Evolutionary conservation across 2,888 invertebrate species (phyloP).

Genomic region (Patella ulyssiponensis): DNA sequence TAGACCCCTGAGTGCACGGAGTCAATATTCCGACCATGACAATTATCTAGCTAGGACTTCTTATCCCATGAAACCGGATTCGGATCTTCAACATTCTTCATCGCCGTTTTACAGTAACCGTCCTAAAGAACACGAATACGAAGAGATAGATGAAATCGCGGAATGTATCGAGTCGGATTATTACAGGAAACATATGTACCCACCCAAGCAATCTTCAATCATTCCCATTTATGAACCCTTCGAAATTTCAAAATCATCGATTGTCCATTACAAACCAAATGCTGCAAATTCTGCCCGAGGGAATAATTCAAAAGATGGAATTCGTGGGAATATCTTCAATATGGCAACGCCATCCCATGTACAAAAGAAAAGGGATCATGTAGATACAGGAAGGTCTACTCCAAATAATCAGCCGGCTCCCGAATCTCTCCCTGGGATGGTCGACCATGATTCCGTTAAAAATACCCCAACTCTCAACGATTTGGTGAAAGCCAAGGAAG

Average conservation of each 20-base stretch:
- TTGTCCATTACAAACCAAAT: background rate
- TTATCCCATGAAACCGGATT: background rate
- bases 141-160: constrained; percentile 49
- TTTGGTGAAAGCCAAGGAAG: background rate
- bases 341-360: background rate
- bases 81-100: background rate
- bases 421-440: background rate
- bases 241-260: too few relatives aligned
- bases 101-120: constrained; percentile 13
- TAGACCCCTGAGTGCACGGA: background rate
- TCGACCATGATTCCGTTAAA: background rate
- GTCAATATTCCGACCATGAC: background rate
- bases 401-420: background rate
- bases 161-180: constrained; percentile 29
- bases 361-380: background rate
- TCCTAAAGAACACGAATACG: constrained; percentile 49
- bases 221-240: too few relatives aligned
- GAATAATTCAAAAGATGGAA: background rate
- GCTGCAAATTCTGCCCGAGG: background rate
- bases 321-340: background rate
- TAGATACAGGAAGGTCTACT: background rate
- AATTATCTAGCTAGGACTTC: background rate
- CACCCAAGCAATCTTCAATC: constrained; percentile 9
- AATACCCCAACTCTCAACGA: background rate
- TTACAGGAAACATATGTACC: background rate